phyloP scores from a whole-genome alignment of 2,888 invertebrate species.

The Drosophila falleni region DNA sequence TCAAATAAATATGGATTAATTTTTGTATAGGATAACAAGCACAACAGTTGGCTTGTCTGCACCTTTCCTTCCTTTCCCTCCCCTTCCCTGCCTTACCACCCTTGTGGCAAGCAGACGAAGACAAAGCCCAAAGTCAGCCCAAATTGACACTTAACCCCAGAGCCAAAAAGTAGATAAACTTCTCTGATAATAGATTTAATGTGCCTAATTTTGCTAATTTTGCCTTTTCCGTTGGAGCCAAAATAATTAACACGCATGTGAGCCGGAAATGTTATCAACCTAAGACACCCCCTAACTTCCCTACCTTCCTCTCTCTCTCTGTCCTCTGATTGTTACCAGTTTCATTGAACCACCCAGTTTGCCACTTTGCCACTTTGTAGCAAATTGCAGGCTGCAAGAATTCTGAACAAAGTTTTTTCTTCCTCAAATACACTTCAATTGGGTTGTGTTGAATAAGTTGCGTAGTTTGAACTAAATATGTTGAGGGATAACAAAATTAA shows the following conservation, averaged over 20 bases:
- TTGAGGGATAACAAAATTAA: neutral
- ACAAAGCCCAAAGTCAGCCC: slow-evolving; percentile 25
- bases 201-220: slow-evolving; percentile 62
- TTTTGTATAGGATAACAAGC: slow-evolving; percentile 22
- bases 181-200: slow-evolving; percentile 67
- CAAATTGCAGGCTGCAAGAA: slow-evolving; percentile 34
- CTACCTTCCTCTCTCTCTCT: no score
- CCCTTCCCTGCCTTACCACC: neutral
- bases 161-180: slow-evolving; percentile 57
- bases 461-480: neutral
- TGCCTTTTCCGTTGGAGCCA: slow-evolving; percentile 35
- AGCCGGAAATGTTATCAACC: slow-evolving; percentile 43
- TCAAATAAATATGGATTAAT: slow-evolving; percentile 37
- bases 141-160: slow-evolving; percentile 55
- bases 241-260: slow-evolving; percentile 65
- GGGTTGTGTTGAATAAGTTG: neutral
- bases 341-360: slow-evolving; percentile 19
- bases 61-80: neutral
- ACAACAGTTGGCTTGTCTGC: neutral
- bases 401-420: slow-evolving; percentile 16
- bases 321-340: neutral
- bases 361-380: slow-evolving; percentile 13
- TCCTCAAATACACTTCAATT: slow-evolving; percentile 13
- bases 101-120: neutral
- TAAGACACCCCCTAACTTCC: neutral